Evolutionary conservation across 2,888 invertebrate species (phyloP), one percentile per base, ranked within the genome.

Genomic region (Drosophila macrothrix): DNA sequence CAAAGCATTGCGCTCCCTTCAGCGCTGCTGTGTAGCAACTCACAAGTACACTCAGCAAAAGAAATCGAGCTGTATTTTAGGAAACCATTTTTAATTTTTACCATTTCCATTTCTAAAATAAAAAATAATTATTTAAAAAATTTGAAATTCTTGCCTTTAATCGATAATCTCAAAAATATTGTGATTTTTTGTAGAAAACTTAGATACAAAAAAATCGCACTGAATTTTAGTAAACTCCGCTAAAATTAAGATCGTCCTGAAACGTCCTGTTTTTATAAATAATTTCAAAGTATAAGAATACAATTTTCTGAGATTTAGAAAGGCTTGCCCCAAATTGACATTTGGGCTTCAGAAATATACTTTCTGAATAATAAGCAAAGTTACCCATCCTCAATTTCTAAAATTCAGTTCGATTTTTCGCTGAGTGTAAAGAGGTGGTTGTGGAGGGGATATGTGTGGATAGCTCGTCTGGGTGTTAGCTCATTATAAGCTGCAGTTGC

Each of bases 401-500:
- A 46, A 25, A 4, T 22, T 25, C 46, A 46, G 46, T 46, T 46
- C 0, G 22, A 16, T 25, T 46, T 25, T 46, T 46, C 25, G 46
- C 2, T 16, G 25, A 46, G 46, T 46, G 46, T 46, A 25, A 14
- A 46, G 25, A 16, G 14, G 31, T 14, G 5, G 35, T 35, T 14
- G 33, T 4, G 19, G 6, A 5, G 19, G 25, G 14, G 3, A 35
- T 55, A 5, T 25, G 46, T 25, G 25, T 55, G 29, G 39, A 25
- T 28, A 31, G 67, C 54, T n/a, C 35, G 43, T 33, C 37, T 56
- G 69, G 37, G 49, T 29, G 56, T 41, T 58, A 60, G 35, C 81
- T 68, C 73, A 78, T 78, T 66, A 78, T 78, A 63, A 78, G 65
- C 78, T 73, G 73, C 60, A 77, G 62, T 46, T 46, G 46, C 63